phyloP scores from a whole-genome alignment of 2,888 invertebrate species.

The Drosophila lacicola region DNA sequence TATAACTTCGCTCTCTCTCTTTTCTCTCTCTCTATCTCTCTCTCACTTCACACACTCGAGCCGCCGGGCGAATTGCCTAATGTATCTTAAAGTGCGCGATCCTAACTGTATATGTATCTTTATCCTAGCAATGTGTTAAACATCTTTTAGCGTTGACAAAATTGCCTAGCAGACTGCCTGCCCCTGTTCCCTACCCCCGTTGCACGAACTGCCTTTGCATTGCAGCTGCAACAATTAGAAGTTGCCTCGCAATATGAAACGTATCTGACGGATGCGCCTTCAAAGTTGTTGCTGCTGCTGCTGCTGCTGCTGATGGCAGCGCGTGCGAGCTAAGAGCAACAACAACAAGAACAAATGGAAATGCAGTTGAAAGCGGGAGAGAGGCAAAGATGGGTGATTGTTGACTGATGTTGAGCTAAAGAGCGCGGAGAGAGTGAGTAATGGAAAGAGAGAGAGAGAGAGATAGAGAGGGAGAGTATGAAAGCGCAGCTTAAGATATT shows the following conservation, averaged over 20 bases:
- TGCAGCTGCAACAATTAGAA: conserved; percentile 79
- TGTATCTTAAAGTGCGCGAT: conserved; percentile 43
- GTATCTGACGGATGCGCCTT: conserved; percentile 69
- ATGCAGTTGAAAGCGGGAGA: conserved; percentile 19
- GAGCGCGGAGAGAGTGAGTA: conserved; percentile 12
- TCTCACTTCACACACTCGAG: conserved; percentile 36
- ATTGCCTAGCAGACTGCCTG: conserved; percentile 55
- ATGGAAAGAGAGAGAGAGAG: not conserved
- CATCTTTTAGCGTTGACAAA: conserved; percentile 81
- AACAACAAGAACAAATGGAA: conserved; percentile 45
- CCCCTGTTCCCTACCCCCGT: not conserved
- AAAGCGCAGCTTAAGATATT: not conserved
- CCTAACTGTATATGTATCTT: conserved; percentile 5
- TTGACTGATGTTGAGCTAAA: conserved; percentile 36
- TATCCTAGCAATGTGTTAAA: conserved; percentile 78
- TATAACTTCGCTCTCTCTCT: conserved; percentile 34
- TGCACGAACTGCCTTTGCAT: not conserved
- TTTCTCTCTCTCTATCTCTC: not conserved
- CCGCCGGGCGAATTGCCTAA: conserved; percentile 32
- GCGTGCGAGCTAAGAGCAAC: conserved; percentile 61
- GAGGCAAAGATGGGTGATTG: conserved; percentile 8
- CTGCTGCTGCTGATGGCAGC: conserved; percentile 42
- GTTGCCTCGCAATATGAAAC: conserved; percentile 63
- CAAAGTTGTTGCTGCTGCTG: conserved; percentile 33
- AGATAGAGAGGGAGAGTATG: not conserved